A percentile compares a stretch with the other conserved stretches of the same genome.
Evolutionary conservation across 1,140 invertebrate genomes (phyloP).

Genomic region (Heliconius eleuchia): DNA sequence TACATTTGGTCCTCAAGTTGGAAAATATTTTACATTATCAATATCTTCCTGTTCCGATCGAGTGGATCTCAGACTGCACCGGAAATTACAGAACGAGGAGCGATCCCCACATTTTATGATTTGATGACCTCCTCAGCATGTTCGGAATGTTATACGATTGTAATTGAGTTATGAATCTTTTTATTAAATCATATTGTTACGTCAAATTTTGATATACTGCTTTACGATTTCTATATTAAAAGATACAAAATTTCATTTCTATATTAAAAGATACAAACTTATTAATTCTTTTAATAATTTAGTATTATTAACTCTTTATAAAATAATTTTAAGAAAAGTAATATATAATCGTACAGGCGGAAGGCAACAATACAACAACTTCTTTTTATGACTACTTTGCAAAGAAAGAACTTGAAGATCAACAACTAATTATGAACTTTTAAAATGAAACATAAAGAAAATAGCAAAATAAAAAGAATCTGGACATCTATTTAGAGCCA

Average conservation of each 20-base stretch:
- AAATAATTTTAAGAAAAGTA: no score
- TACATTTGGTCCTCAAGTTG: neutral
- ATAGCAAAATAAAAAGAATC: neutral
- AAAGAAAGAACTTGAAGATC: no score
- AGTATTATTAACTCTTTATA: no score
- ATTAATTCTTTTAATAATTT: no score
- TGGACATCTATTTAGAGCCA: neutral
- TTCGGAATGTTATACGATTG: slow-evolving; percentile 11
- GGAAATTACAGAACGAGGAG: slow-evolving; percentile 18
- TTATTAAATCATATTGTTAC: neutral
- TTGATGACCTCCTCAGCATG: slow-evolving; percentile 22
- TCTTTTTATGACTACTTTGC: no score
- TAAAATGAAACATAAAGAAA: no score
- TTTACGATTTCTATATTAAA: neutral
- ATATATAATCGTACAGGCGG: no score
- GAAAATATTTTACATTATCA: slow-evolving; percentile 2
- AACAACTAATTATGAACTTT: no score
- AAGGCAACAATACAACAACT: no score
- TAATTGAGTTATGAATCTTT: neutral
- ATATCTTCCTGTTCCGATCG: slow-evolving; percentile 16
- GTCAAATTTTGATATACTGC: neutral
- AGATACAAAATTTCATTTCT: neutral
- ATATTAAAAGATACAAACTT: no score
- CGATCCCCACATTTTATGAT: slow-evolving; percentile 18
- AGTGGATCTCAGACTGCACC: slow-evolving; percentile 17